Conservation (phyloP, 2,113 vertebrate genomes). For the Columba livia region DNA sequence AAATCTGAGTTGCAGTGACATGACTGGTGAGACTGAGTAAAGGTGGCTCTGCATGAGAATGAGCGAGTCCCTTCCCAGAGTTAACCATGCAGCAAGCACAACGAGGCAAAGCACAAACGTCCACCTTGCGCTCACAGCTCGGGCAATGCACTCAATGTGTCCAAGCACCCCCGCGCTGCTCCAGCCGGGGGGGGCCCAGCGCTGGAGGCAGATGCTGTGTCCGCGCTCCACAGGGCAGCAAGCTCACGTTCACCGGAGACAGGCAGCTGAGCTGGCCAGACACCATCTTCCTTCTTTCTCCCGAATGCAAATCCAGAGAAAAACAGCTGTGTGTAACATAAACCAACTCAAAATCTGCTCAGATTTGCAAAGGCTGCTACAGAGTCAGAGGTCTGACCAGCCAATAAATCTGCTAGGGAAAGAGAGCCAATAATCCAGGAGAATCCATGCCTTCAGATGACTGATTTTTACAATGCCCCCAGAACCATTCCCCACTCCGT, state of each 20-base stretch:
- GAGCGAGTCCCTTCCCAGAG: neutral
- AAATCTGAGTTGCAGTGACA: neutral
- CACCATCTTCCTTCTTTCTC: neutral
- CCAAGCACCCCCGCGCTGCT: accelerated
- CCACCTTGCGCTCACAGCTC: neutral
- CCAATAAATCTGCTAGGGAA: neutral
- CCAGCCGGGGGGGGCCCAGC: neutral
- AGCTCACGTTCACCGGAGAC: accelerated
- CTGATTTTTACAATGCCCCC: neutral
- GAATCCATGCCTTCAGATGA: neutral
- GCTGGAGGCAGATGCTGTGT: neutral
- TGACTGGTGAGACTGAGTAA: neutral
- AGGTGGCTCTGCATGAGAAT: conserved; percentile 11
- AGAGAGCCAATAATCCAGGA: neutral
- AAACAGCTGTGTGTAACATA: neutral
- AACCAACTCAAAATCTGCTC: neutral
- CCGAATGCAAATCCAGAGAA: neutral
- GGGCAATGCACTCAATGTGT: neutral
- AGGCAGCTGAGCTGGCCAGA: neutral
- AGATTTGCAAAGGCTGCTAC: neutral
- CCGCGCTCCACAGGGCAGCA: neutral
- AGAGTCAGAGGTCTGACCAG: neutral
- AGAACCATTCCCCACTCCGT: neutral
- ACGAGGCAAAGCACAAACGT: neutral
- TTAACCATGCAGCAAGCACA: neutral